Percentiles rank a stretch among this genome's conserved stretches.
Conservation (phyloP, 2,797 vertebrate genomes). For the Eremophila alpestris region DNA sequence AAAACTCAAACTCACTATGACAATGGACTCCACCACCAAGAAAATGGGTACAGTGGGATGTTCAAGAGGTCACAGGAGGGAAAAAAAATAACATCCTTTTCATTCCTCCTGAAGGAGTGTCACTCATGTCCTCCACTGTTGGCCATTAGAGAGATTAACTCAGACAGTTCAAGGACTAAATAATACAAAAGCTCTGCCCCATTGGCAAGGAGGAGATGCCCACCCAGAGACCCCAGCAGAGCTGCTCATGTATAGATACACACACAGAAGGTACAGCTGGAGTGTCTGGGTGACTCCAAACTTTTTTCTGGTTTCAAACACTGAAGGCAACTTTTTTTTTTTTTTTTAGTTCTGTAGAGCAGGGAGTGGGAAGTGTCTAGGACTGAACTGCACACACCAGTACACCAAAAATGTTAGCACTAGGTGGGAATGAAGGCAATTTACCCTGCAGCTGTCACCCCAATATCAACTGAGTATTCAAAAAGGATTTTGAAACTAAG, state of each 20-base stretch:
- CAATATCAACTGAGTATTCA: not conserved
- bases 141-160: not conserved
- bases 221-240: not conserved
- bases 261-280: rapidly evolving
- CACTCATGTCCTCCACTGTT: not conserved
- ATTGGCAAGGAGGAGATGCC: not conserved
- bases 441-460: not conserved
- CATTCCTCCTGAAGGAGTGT: not conserved
- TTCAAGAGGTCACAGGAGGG: not conserved
- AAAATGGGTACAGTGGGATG: not conserved
- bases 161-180: not conserved
- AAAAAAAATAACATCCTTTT: not conserved
- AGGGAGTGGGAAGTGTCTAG: not conserved
- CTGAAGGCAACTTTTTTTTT: not conserved
- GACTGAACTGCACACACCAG: not conserved
- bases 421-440: not conserved
- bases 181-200: not conserved
- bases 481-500: not conserved
- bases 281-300: not conserved
- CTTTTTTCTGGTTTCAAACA: not conserved
- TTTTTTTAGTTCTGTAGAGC: not conserved
- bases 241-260: not conserved
- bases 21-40: not conserved
- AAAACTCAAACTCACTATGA: constrained; percentile 3
- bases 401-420: not conserved